These are phyloP conservation scores for Laticauda colubrina DNA, from an alignment of 2,113 vertebrate genomes.

Conservation along the genomic window DNA sequence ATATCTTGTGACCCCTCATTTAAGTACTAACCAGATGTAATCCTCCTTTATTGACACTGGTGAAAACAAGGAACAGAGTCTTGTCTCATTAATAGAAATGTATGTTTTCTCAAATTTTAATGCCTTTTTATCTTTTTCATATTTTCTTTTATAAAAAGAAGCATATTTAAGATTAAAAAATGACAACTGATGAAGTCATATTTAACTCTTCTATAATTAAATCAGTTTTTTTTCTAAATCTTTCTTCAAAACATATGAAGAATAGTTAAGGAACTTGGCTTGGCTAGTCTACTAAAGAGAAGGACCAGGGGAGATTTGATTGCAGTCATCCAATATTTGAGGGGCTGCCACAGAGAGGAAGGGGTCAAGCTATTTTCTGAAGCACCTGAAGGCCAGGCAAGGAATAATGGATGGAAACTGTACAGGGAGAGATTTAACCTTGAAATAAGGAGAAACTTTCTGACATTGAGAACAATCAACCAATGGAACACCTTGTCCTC, in stretches of 20 bases:
- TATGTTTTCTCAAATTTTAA: conserved; percentile 1
- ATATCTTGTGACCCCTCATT: background rate
- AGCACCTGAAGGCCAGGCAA: too few relatives aligned
- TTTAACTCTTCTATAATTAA: conserved; percentile 21
- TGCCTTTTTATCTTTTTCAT: background rate
- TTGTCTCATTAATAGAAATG: background rate
- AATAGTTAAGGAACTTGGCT: too few relatives aligned
- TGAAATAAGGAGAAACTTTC: too few relatives aligned
- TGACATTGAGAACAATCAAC: too few relatives aligned
- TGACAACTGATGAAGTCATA: conserved; percentile 1
- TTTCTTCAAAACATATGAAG: background rate
- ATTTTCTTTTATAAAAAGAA: background rate
- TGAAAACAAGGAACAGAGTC: background rate
- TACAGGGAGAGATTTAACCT: too few relatives aligned
- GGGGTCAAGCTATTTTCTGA: too few relatives aligned
- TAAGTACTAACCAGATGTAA: background rate
- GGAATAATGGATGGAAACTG: too few relatives aligned
- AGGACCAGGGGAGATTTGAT: too few relatives aligned
- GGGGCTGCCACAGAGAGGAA: too few relatives aligned
- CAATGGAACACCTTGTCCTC: too few relatives aligned
- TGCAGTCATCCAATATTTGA: too few relatives aligned
- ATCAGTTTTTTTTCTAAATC: conserved; percentile 7
- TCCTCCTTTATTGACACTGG: background rate
- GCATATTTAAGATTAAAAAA: background rate
- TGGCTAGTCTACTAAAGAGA: too few relatives aligned